These are phyloP conservation scores for Coregonus sp. DNA, from an alignment of 2,797 vertebrate species.

Conservation along the genomic window DNA sequence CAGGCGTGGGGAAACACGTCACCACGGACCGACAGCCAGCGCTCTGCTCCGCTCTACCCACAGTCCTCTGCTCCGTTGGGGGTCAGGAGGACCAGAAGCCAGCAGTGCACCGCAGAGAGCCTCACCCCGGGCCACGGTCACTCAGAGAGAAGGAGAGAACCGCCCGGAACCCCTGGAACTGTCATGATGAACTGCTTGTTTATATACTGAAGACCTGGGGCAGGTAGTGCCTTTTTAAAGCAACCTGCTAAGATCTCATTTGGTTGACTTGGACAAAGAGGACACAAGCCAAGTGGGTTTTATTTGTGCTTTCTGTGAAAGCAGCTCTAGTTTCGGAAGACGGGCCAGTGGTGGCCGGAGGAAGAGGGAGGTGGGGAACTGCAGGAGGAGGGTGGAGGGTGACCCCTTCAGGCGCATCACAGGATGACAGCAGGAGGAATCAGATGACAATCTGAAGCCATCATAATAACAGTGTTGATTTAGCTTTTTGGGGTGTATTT, in stretches of 20 bases:
- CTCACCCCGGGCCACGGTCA: constrained; percentile 19
- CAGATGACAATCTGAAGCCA: background rate
- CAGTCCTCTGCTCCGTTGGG: constrained; percentile 29
- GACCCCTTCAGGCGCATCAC: background rate
- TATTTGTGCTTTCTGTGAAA: constrained; percentile 78
- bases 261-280: constrained; percentile 48
- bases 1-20: constrained; percentile 52
- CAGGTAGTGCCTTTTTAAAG: background rate
- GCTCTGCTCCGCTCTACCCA: constrained; percentile 28
- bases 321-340: constrained; percentile 63
- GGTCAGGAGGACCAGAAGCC: constrained; percentile 41
- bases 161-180: background rate
- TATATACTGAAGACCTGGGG: background rate
- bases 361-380: background rate
- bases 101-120: constrained; percentile 14
- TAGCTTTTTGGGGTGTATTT: background rate
- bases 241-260: background rate
- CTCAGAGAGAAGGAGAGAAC: constrained; percentile 28
- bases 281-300: constrained; percentile 56
- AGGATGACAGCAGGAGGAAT: background rate
- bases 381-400: background rate
- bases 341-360: constrained; percentile 31
- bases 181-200: background rate
- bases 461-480: background rate
- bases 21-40: background rate